These are phyloP conservation scores for Benitochromis conjunctus DNA, from an alignment of 2,113 vertebrate genomes.

Conservation along the genomic window DNA sequence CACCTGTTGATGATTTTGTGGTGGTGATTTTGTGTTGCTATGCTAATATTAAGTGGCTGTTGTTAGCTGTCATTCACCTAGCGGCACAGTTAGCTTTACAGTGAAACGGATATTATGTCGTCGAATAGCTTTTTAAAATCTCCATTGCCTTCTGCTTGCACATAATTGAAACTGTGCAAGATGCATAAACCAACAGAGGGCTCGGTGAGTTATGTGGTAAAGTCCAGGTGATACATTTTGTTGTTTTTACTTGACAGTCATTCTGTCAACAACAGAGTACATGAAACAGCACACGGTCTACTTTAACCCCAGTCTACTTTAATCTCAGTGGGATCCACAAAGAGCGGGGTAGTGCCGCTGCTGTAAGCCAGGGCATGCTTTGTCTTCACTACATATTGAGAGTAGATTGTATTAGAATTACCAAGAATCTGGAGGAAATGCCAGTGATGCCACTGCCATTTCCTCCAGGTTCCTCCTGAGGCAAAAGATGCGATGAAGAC, in stretches of 20 bases:
- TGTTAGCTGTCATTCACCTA: background rate
- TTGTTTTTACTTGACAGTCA: background rate
- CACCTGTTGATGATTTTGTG: constrained; percentile 28
- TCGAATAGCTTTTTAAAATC: background rate
- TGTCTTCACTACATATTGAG: background rate
- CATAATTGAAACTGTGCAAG: background rate
- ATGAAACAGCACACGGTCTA: constrained; percentile 30
- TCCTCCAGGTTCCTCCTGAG: background rate
- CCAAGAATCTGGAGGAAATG: background rate
- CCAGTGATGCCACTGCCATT: background rate
- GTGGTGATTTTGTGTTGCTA: background rate
- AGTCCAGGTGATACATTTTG: background rate
- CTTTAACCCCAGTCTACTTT: constrained; percentile 29
- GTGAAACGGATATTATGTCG: background rate
- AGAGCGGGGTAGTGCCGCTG: background rate
- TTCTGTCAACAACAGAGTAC: background rate
- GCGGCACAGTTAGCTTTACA: background rate
- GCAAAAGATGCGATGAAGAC: background rate
- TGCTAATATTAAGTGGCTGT: background rate
- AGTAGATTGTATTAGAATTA: background rate
- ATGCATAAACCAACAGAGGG: background rate
- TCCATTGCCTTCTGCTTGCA: background rate
- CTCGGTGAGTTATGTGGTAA: background rate
- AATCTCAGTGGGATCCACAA: constrained; percentile 22
- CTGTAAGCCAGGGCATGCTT: background rate